These are phyloP conservation scores for Tillus elongatus DNA, from an alignment of 2,888 invertebrate species.

Conservation along the genomic window DNA sequence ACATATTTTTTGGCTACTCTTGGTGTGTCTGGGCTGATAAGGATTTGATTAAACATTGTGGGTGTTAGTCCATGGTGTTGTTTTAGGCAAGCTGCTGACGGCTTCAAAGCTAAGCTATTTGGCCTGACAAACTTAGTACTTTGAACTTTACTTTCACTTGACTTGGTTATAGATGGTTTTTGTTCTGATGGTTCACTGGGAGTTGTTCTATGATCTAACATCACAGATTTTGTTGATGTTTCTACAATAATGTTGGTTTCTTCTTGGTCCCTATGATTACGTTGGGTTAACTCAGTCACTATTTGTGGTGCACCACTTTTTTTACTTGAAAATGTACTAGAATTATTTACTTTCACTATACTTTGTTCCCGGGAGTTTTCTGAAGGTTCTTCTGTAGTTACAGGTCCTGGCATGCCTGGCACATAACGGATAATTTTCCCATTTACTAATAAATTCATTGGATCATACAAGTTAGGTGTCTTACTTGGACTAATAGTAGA, in stretches of 20 bases:
- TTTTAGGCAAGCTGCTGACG: conserved; percentile 73
- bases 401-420: conserved; percentile 78
- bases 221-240: neutral
- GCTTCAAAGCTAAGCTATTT: conserved; percentile 73
- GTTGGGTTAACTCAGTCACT: neutral
- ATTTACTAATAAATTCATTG: conserved; percentile 47
- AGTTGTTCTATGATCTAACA: too few species aligned
- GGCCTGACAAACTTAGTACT: conserved; percentile 68
- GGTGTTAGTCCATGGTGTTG: conserved; percentile 75
- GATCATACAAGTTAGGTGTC: conserved; percentile 42
- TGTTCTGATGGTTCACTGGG: neutral
- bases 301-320: conserved; percentile 7
- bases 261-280: conserved; percentile 12
- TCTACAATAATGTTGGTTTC: neutral
- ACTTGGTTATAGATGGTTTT: conserved; percentile 10
- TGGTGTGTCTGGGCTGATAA: conserved; percentile 87
- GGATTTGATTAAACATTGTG: conserved; percentile 69
- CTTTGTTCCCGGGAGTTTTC: conserved; percentile 19
- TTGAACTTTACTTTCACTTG: conserved; percentile 18
- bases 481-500: conserved; percentile 13
- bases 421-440: conserved; percentile 77
- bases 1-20: conserved; percentile 82
- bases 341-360: conserved; percentile 6
- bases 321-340: too few species aligned
- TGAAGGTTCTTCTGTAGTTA: conserved; percentile 38